Percentiles rank a stretch among this genome's conserved stretches.
phyloP scores from a whole-genome alignment of 2,113 vertebrate genomes.

The Corvus hawaiiensis region DNA sequence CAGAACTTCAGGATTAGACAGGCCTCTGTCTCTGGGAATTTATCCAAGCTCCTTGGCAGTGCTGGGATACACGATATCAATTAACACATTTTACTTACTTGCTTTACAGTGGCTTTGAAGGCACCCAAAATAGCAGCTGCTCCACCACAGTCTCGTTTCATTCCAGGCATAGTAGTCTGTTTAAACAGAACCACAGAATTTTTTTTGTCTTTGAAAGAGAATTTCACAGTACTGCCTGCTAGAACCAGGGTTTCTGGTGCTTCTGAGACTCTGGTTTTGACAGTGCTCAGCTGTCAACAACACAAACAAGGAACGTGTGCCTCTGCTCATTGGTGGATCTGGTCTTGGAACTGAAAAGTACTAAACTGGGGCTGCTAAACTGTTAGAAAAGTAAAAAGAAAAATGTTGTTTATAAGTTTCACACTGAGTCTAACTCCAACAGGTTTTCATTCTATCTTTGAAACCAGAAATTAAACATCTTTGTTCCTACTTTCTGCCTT shows the following conservation, averaged over 20 bases:
- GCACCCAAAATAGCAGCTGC: slow-evolving; percentile 94
- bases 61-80: slow-evolving; percentile 22
- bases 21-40: background rate
- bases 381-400: background rate
- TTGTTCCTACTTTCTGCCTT: background rate
- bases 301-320: background rate
- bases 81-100: slow-evolving; percentile 76
- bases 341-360: background rate
- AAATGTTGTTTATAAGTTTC: background rate
- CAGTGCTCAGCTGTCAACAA: background rate
- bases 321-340: background rate
- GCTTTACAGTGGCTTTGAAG: slow-evolving; percentile 91
- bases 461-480: background rate
- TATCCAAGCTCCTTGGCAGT: slow-evolving; percentile 27
- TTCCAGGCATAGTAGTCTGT: slow-evolving; percentile 97
- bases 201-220: background rate
- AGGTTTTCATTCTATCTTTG: background rate
- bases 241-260: background rate
- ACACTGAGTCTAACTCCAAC: background rate
- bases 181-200: background rate
- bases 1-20: slow-evolving; percentile 7
- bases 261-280: background rate
- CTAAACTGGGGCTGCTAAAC: background rate
- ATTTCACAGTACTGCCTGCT: background rate
- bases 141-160: slow-evolving; percentile 97